Base-by-base conservation (phyloP, 1,140 invertebrate species). In the Alviniconcha marisindica region DNA sequence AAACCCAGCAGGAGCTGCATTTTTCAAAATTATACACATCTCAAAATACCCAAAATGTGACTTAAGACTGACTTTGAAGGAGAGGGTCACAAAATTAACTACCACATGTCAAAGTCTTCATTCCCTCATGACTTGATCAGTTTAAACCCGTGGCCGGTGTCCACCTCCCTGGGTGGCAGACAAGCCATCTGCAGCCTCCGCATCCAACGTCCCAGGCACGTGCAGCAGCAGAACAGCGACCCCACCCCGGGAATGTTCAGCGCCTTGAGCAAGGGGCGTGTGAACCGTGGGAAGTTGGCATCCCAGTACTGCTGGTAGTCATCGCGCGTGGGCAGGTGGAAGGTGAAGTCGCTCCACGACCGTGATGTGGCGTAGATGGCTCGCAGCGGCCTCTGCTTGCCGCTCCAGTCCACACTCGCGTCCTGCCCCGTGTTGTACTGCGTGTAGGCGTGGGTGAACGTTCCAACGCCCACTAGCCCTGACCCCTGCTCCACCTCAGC, bases 111-210 rank as follows among this genome's bases (percentile, higher is more conserved):
- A n/a, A n/a, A 48, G 18, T 10, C 44, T 48, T 36, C 33, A 31
- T 7, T 28, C 69, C 18, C 69, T 14, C 36, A 42, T 24, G 89
- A 88, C 21, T 85, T 84, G 24, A 93, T 83, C 33, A 93, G 86
- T 83, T 91, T 92, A 82, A 93, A 92, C 14, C 92, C 92, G 88
- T 93, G 92, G 3, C 92, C 92, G 31, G 92, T 93, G 79, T 93
- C 91, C n/a, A 90, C 73, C 69, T 91, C 88, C 56, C 88, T 86
- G 31, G 92, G 92, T 24, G 91, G 91, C 18, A 92, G 82, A 88
- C 90, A 91, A n/a, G 77, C 83, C 90, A 92, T 91, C 74, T 89
- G 85, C 84, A 91, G 86, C n/a, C 91, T 84, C n/a, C 89, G 86
- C 38, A 92, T 54, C 87, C 91, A 93, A 5, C 85, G 81, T 12